Conservation (phyloP, 1,140 invertebrate genomes). For the Scylla paramamosain region DNA sequence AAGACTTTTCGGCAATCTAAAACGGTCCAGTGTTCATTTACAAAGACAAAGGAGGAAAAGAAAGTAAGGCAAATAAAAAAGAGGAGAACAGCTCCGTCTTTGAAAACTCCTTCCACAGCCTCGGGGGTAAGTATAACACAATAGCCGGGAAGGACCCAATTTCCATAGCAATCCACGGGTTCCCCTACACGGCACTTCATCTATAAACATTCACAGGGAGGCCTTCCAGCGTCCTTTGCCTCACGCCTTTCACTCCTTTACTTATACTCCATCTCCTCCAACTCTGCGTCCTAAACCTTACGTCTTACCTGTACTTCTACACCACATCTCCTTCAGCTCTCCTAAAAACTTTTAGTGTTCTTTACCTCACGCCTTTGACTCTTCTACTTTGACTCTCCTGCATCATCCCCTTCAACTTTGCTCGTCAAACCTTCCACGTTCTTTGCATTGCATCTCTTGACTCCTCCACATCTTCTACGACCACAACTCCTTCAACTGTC, state of each 20-base stretch:
- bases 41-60: background rate
- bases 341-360: too few relatives aligned
- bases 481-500: too few relatives aligned
- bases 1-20: too few relatives aligned
- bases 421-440: too few relatives aligned
- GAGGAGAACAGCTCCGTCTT: background rate
- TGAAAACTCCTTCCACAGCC: slow-evolving; percentile 19
- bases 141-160: slow-evolving; percentile 5
- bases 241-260: background rate
- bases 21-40: background rate
- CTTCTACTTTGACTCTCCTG: too few relatives aligned
- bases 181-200: slow-evolving; percentile 43
- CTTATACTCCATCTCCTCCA: background rate
- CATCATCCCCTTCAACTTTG: too few relatives aligned
- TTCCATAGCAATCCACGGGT: slow-evolving; percentile 27
- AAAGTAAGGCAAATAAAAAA: background rate
- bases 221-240: background rate
- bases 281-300: background rate
- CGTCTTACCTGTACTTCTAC: too few relatives aligned
- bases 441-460: too few relatives aligned
- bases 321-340: too few relatives aligned
- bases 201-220: slow-evolving; percentile 28
- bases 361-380: too few relatives aligned
- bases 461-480: too few relatives aligned
- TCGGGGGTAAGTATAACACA: slow-evolving; percentile 8